Conservation (phyloP, 1,140 invertebrate species). For the Drosophila serrata region DNA sequence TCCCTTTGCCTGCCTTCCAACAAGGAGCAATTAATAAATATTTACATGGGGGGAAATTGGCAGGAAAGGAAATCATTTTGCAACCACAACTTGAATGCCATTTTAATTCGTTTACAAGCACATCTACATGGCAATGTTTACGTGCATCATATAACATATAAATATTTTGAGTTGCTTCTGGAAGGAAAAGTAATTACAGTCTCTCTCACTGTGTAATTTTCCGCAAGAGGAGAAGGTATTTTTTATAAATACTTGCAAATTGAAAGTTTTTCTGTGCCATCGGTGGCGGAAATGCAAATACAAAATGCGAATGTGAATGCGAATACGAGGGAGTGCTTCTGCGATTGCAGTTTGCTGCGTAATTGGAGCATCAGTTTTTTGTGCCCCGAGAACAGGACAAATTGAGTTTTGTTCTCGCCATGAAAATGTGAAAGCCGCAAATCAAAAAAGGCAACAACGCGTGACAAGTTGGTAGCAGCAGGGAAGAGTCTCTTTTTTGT, state of each 20-base stretch:
- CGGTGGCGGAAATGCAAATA: background rate
- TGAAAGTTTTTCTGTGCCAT: conserved; percentile 26
- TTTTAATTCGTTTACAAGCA: conserved; percentile 23
- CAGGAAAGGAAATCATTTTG: background rate
- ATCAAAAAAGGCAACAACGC: conserved; percentile 27
- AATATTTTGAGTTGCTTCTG: conserved; percentile 4
- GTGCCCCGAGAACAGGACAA: conserved; percentile 27
- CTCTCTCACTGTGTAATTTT: conserved; percentile 2
- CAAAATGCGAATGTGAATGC: background rate
- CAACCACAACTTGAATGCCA: conserved; percentile 1
- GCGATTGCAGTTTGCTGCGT: conserved; percentile 16
- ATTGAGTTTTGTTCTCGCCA: conserved; percentile 31
- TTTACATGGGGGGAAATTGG: background rate
- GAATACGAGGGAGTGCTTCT: background rate
- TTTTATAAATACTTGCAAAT: conserved; percentile 18
- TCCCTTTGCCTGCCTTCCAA: background rate
- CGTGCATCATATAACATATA: background rate
- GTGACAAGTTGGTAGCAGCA: conserved; percentile 16
- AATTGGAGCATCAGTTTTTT: conserved; percentile 44
- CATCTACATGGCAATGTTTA: conserved; percentile 1
- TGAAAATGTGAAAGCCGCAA: conserved; percentile 31
- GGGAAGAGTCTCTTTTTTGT: background rate
- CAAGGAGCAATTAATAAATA: conserved; percentile 12
- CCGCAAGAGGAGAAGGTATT: background rate
- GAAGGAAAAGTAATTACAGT: conserved; percentile 10